Percentiles rank a stretch among this genome's conserved stretches.
phyloP scores from a whole-genome alignment of 2,113 vertebrate genomes.

The Rhinopithecus roxellana region DNA sequence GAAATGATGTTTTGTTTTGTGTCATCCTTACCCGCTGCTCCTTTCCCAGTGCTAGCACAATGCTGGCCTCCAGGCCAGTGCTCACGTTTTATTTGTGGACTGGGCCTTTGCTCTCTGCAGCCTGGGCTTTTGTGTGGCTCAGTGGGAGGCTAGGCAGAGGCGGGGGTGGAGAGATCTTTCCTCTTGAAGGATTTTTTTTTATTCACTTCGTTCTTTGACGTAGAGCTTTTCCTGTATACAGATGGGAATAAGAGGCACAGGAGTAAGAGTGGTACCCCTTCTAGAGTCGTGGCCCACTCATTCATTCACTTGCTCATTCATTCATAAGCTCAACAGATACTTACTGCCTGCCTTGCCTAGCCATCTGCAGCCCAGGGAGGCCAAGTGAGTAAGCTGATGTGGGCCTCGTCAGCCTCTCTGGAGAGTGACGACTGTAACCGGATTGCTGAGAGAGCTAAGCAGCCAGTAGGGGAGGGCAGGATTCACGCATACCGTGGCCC shows the following conservation, averaged over 20 bases:
- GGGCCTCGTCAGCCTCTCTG: rapidly evolving
- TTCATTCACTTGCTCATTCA: neutral
- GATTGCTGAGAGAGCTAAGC: neutral
- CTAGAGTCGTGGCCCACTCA: neutral
- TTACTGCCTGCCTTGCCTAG: neutral
- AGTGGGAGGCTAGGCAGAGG: neutral
- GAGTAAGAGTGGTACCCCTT: no score
- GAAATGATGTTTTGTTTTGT: neutral
- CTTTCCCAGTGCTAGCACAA: neutral
- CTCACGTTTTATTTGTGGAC: neutral
- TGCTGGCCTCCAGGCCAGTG: neutral
- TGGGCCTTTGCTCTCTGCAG: neutral
- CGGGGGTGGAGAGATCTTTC: rapidly evolving
- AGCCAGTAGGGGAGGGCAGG: neutral
- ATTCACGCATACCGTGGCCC: rapidly evolving
- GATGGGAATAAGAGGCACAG: neutral
- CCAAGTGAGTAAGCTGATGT: neutral
- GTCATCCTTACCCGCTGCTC: neutral
- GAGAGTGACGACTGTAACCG: neutral
- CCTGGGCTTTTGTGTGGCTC: neutral
- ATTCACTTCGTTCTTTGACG: neutral
- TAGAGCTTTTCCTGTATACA: neutral
- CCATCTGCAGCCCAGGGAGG: neutral
- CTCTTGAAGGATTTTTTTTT: neutral
- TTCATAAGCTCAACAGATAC: neutral